phyloP scores from a whole-genome alignment of 2,113 vertebrate species.

The Oncorhynchus kisutch region DNA sequence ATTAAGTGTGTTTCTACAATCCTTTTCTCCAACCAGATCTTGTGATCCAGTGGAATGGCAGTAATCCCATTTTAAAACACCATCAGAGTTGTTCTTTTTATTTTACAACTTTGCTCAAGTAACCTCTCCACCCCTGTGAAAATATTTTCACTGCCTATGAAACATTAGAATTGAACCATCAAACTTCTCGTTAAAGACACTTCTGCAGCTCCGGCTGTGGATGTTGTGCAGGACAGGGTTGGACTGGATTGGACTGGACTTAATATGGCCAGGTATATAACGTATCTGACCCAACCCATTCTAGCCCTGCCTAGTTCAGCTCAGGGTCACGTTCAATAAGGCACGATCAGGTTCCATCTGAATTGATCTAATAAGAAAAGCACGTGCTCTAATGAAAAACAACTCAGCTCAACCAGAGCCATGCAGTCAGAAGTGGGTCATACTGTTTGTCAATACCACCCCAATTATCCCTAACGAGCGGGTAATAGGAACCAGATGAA shows the following conservation, averaged over 20 bases:
- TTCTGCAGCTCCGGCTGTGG: slow-evolving; percentile 14
- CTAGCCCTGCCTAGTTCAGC: slow-evolving; percentile 19
- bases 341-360: too few relatives aligned
- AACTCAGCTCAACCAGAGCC: slow-evolving; percentile 5
- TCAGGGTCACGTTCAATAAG: too few relatives aligned
- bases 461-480: slow-evolving; percentile 69
- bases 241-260: not conserved
- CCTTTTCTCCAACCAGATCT: not conserved
- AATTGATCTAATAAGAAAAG: too few relatives aligned
- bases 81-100: slow-evolving; percentile 11
- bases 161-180: slow-evolving; percentile 68
- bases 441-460: slow-evolving; percentile 70
- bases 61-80: slow-evolving; percentile 16
- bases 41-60: not conserved
- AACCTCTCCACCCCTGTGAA: slow-evolving; percentile 44
- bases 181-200: slow-evolving; percentile 38
- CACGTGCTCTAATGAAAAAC: too few relatives aligned
- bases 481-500: slow-evolving; percentile 68
- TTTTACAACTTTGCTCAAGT: slow-evolving; percentile 38
- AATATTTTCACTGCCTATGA: slow-evolving; percentile 56
- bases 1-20: slow-evolving; percentile 24
- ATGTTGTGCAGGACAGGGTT: not conserved
- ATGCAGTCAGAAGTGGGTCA: slow-evolving; percentile 53
- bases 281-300: slow-evolving; percentile 24
- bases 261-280: slow-evolving; percentile 33